These are phyloP conservation scores for Thecophora atra DNA, from an alignment of 2,888 invertebrate genomes.

Conservation along the genomic window DNA sequence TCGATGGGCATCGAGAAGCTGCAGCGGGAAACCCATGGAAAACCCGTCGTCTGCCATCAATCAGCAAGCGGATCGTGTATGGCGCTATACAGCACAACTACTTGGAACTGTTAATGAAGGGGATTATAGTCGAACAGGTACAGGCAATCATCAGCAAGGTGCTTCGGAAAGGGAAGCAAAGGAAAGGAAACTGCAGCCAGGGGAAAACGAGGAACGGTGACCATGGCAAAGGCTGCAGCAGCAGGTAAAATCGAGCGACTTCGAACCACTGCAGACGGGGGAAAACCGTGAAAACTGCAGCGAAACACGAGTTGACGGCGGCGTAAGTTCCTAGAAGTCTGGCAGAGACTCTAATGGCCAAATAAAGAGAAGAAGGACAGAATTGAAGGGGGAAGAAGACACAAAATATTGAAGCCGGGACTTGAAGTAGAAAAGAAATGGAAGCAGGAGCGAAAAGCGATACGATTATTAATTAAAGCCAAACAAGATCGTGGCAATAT, in stretches of 20 bases:
- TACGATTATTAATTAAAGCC: not conserved
- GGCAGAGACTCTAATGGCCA: not conserved
- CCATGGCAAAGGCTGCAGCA: not conserved
- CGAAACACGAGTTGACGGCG: not conserved
- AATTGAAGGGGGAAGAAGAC: not conserved
- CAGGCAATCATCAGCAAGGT: not conserved
- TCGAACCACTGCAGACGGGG: not conserved
- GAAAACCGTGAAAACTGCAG: constrained; percentile 26
- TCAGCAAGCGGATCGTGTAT: not conserved
- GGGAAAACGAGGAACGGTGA: not conserved
- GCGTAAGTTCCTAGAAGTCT: constrained; percentile 23
- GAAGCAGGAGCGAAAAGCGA: not conserved
- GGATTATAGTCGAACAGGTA: not conserved
- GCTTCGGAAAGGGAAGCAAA: too few relatives aligned
- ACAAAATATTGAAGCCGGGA: not conserved
- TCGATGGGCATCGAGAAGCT: too few relatives aligned
- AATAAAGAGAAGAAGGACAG: not conserved
- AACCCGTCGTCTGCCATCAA: not conserved
- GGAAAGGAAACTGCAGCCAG: not conserved
- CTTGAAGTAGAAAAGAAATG: not conserved
- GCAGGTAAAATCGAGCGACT: not conserved
- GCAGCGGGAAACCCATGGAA: constrained; percentile 13
- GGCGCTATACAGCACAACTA: not conserved
- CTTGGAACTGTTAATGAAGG: not conserved
- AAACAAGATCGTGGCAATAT: not conserved